Evolutionary conservation across 2,797 vertebrate species (phyloP).

Genomic region (Threskiornis aethiopicus): DNA sequence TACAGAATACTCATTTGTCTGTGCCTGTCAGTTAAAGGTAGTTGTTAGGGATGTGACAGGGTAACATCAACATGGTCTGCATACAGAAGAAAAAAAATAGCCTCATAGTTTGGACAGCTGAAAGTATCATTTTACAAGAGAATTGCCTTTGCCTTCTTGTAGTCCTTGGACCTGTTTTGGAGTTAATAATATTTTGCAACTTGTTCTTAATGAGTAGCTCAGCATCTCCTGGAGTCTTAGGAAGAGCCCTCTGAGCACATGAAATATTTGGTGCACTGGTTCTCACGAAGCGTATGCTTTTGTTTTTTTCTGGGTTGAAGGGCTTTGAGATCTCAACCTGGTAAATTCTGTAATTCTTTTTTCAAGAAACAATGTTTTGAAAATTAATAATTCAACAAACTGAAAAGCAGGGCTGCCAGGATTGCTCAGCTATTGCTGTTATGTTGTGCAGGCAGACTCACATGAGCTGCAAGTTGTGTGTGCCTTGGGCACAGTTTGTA

Average conservation of each 20-base stretch:
- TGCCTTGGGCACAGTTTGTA: background rate
- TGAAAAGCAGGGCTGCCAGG: background rate
- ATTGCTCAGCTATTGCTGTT: background rate
- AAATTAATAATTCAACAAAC: background rate
- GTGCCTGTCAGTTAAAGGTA: background rate
- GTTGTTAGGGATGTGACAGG: background rate
- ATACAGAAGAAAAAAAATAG: background rate
- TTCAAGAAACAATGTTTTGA: background rate
- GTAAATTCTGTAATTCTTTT: background rate
- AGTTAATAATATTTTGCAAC: background rate
- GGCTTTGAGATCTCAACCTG: background rate
- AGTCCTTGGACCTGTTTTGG: background rate
- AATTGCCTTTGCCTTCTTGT: background rate
- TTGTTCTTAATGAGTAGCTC: background rate
- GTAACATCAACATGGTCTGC: rapidly evolving
- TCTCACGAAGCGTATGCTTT: background rate
- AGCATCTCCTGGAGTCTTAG: background rate
- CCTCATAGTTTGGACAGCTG: background rate
- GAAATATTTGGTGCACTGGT: background rate
- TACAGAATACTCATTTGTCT: background rate
- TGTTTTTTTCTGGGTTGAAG: background rate
- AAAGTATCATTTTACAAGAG: background rate
- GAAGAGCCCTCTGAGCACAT: background rate
- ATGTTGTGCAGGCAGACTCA: background rate
- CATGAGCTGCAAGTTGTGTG: background rate